phyloP scores from a whole-genome alignment of 2,888 invertebrate species.

The Diplazon laetatorius region DNA sequence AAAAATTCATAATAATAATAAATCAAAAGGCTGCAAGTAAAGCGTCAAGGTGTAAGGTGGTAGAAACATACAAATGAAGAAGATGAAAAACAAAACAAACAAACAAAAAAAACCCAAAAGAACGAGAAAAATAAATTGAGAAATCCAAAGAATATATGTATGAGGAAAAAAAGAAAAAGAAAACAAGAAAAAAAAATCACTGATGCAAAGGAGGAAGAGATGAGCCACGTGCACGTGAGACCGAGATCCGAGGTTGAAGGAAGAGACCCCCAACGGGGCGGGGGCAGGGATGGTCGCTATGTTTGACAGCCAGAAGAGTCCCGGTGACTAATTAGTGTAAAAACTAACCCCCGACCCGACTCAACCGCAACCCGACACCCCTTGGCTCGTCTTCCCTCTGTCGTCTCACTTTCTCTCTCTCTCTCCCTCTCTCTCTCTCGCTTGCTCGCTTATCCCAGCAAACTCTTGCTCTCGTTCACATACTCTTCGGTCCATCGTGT shows the following conservation, averaged over 20 bases:
- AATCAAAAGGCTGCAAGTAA: constrained; percentile 20
- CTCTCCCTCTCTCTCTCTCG: constrained; percentile 37
- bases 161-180: constrained; percentile 64
- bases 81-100: no score
- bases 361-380: constrained; percentile 74
- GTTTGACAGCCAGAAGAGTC: constrained; percentile 80
- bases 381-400: constrained; percentile 53
- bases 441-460: no score
- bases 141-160: no score
- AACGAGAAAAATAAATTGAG: constrained; percentile 46
- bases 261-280: constrained; percentile 76
- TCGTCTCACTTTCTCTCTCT: constrained; percentile 55
- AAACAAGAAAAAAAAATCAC: constrained; percentile 46
- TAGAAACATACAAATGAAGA: no score
- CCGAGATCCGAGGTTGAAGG: constrained; percentile 69
- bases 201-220: constrained; percentile 48
- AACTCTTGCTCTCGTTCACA: constrained; percentile 40
- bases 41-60: constrained; percentile 45
- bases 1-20: no score
- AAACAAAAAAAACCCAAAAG: constrained; percentile 61
- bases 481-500: constrained; percentile 3
- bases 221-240: constrained; percentile 67
- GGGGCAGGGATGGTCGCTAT: constrained; percentile 68
- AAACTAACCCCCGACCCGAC: constrained; percentile 74
- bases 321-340: constrained; percentile 81